A percentile compares a stretch with the other conserved stretches of the same genome.
Evolutionary conservation across 2,113 vertebrate species (phyloP).

Genomic region (Crotophaga sulcirostris): DNA sequence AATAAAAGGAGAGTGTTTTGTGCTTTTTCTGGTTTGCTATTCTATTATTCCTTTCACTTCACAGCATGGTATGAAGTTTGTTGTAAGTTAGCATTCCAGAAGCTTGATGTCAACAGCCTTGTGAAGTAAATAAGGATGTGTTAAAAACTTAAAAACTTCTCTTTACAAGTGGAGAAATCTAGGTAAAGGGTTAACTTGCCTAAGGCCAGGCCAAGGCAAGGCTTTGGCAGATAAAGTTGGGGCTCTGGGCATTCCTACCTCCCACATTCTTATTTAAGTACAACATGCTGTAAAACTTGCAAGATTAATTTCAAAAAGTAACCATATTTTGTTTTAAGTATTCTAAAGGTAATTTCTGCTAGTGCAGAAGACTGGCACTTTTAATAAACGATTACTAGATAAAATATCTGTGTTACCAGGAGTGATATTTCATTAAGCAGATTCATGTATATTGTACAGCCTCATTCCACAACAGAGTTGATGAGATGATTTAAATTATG

Average conservation of each 20-base stretch:
- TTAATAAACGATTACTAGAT: background rate
- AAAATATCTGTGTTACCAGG: background rate
- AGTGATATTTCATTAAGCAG: background rate
- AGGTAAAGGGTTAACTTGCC: conserved; percentile 26
- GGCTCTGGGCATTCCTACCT: background rate
- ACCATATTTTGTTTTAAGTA: background rate
- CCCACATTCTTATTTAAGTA: background rate
- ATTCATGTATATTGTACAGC: background rate
- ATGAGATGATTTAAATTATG: background rate
- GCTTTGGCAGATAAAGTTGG: background rate
- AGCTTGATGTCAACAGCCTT: background rate
- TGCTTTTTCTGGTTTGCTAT: background rate
- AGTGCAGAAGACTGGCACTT: background rate
- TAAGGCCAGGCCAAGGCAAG: background rate
- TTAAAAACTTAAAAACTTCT: conserved; percentile 46
- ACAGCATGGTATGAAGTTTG: background rate
- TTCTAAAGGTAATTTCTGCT: background rate
- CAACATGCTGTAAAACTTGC: background rate
- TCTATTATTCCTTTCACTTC: background rate
- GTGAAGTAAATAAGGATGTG: conserved; percentile 20
- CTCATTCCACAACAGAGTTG: background rate
- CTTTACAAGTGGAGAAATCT: background rate
- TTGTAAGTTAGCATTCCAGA: conserved; percentile 12
- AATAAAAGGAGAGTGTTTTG: background rate
- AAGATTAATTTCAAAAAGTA: background rate